A percentile compares a stretch with the other conserved stretches of the same genome.
Conservation (phyloP, 1,140 invertebrate genomes). For the Heliconius hermathena region DNA sequence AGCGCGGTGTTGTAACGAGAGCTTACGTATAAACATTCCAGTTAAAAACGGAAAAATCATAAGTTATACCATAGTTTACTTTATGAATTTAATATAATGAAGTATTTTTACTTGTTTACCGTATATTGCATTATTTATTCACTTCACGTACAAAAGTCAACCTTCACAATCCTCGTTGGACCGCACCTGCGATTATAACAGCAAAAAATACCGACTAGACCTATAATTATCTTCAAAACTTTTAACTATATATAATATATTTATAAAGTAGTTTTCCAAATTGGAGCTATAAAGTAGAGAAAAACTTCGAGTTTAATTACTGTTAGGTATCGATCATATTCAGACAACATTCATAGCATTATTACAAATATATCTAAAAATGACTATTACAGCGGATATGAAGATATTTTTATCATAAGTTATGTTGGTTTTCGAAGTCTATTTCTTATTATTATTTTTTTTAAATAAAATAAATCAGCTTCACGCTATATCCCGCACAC, state of each 20-base stretch:
- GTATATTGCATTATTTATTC: conserved; percentile 36
- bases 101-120: not conserved
- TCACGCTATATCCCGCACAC: too few relatives aligned
- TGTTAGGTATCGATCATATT: not conserved
- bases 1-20: not conserved
- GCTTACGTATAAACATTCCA: not conserved
- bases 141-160: conserved; percentile 36
- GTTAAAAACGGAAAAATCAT: not conserved
- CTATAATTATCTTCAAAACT: not conserved
- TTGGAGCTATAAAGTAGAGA: not conserved
- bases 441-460: too few relatives aligned
- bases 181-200: conserved; percentile 30
- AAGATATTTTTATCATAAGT: not conserved
- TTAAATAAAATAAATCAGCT: too few relatives aligned
- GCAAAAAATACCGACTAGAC: conserved; percentile 19
- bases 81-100: conserved; percentile 7
- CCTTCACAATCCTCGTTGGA: conserved; percentile 42
- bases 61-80: not conserved
- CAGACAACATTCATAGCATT: not conserved
- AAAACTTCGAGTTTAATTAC: not conserved
- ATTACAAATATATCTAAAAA: conserved; percentile 5
- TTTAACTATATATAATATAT: not conserved
- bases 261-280: not conserved
- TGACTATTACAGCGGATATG: not conserved
- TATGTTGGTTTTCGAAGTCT: too few relatives aligned